Conservation (phyloP, 1,140 invertebrate genomes). For the Araneus ventricosus region DNA sequence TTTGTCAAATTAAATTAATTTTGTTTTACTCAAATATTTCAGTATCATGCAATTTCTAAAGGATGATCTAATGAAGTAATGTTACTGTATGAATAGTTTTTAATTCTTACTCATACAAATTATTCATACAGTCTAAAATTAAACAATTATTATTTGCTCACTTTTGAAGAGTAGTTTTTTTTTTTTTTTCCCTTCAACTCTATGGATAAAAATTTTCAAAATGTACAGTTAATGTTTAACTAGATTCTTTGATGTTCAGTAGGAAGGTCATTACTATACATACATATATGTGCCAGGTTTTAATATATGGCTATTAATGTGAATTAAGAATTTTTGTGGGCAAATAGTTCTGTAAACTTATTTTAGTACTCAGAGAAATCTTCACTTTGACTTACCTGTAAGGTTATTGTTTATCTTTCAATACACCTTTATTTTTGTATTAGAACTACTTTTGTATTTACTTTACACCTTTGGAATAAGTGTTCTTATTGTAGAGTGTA, state of each 20-base stretch:
- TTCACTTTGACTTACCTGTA: constrained; percentile 21
- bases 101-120: too few species aligned
- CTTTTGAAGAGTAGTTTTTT: too few species aligned
- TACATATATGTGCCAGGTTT: background rate
- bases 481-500: background rate
- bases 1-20: too few species aligned
- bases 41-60: too few species aligned
- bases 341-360: background rate
- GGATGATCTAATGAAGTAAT: too few species aligned
- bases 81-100: too few species aligned
- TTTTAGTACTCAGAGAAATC: background rate
- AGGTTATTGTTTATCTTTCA: constrained; percentile 11
- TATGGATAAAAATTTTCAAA: background rate
- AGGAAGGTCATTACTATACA: background rate
- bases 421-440: constrained; percentile 32
- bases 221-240: background rate
- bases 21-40: too few species aligned
- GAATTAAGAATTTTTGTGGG: background rate
- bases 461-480: constrained; percentile 3
- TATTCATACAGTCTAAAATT: too few species aligned
- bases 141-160: too few species aligned
- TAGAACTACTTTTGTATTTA: constrained; percentile 3
- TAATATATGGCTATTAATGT: background rate
- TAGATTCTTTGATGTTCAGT: background rate
- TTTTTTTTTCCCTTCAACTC: background rate